phyloP scores from a whole-genome alignment of 2,113 vertebrate species.

The Myodes glareolus region DNA sequence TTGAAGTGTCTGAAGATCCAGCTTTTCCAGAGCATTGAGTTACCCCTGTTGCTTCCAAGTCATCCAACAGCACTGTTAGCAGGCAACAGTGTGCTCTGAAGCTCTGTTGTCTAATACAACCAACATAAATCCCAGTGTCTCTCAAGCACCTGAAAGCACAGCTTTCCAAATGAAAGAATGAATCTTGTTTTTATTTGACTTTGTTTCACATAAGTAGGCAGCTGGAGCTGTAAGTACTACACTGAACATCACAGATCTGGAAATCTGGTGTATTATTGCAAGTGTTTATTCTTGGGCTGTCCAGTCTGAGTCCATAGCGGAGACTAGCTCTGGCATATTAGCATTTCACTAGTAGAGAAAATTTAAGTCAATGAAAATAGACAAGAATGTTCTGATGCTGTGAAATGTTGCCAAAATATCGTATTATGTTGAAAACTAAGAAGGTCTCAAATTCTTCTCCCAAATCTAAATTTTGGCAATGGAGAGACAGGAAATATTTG shows the following conservation, averaged over 20 bases:
- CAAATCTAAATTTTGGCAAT: neutral
- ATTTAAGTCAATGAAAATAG: neutral
- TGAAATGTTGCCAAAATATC: neutral
- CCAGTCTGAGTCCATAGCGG: neutral
- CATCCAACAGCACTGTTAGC: neutral
- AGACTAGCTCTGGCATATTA: neutral
- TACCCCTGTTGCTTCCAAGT: neutral
- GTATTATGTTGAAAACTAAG: neutral
- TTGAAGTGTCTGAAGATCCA: slow-evolving; percentile 43
- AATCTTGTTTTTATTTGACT: neutral
- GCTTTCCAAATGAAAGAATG: neutral
- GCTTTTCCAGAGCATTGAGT: neutral
- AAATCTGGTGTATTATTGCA: neutral
- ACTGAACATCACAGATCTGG: neutral
- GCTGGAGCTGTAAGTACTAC: neutral
- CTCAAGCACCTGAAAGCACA: neutral
- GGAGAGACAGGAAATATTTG: neutral
- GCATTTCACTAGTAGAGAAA: neutral
- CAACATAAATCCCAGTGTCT: neutral
- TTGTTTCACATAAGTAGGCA: neutral
- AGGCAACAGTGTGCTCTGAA: too few species aligned
- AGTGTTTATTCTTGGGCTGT: neutral
- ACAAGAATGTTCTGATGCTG: neutral
- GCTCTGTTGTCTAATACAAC: neutral
- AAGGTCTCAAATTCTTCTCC: neutral